phyloP scores from a whole-genome alignment of 2,797 vertebrate species.

The Varecia variegata region DNA sequence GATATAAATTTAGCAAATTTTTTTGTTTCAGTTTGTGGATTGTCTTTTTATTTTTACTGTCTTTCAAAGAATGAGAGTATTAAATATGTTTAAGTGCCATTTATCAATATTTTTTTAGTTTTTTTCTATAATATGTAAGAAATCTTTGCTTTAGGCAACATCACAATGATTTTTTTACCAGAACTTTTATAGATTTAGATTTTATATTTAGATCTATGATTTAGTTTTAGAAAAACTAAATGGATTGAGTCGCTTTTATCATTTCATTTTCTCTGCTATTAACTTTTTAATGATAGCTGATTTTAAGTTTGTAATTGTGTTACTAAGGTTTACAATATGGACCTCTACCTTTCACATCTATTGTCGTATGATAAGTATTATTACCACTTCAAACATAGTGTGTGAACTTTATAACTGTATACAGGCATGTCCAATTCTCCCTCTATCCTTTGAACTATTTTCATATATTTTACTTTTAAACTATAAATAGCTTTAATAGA shows the following conservation, averaged over 20 bases:
- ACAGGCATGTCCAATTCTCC: background rate
- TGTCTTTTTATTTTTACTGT: background rate
- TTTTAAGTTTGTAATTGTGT: background rate
- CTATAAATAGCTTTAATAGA: background rate
- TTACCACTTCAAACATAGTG: background rate
- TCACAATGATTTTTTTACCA: background rate
- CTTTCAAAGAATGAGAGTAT: background rate
- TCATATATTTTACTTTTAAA: background rate
- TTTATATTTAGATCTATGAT: background rate
- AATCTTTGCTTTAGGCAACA: background rate
- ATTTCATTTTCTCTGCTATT: background rate
- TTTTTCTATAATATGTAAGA: background rate
- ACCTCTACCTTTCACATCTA: slow-evolving; percentile 63
- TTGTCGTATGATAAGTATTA: background rate
- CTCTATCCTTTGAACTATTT: background rate
- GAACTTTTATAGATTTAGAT: background rate
- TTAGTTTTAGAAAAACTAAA: background rate
- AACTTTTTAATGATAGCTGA: background rate
- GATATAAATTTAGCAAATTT: background rate
- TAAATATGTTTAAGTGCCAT: background rate
- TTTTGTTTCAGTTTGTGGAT: background rate
- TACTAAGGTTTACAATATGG: background rate
- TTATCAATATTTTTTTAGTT: background rate
- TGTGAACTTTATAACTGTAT: background rate
- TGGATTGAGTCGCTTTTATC: background rate